Base-by-base conservation (phyloP, 1,140 invertebrate genomes). In the Macrocentrus cingulum region DNA sequence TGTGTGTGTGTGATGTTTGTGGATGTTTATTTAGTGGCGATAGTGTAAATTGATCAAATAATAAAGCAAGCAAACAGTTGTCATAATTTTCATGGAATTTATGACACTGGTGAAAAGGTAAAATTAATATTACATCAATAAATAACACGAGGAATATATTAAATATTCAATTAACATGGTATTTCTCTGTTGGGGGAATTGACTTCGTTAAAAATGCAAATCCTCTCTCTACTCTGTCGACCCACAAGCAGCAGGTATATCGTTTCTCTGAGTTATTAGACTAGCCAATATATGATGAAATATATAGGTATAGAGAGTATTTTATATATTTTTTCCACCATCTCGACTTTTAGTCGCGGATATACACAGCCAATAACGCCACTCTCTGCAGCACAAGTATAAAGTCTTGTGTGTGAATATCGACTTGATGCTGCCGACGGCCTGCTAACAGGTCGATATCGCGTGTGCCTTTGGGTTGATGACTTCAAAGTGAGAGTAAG, bases 391-490 rank as follows among this genome's bases (percentile, higher is more conserved):
- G 25, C 25, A 5, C 25, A n/a, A n/a, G n/a, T n/a, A n/a, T n/a
- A n/a, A 32, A 56, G 54, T 16, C 36, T 57, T 57, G 45, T 37
- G 49, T 57, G 45, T 50, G 29, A 49, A 39, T 57, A 57, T 57
- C 55, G 55, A 57, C 55, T 57, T 57, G 55, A 57, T 50, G 36
- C 46, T 57, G 55, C n/a, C n/a, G n/a, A 46, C 55, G 20, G 55
- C 45, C 23, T 57, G 34, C 46, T 57, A 57, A 57, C 55, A 57
- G 55, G 55, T 57, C 55, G 55, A 57, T 57, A 57, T 57, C 55
- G 55, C 55, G 55, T 57, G 55, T 57, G 45, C 46, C 46, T 49
- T 18, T 13, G 44, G 45, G 46, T 50, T 57, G 55, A 57, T 57
- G 55, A 57, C 55, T 57, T 57, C 20, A 51, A 11, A 39, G 32